These are phyloP conservation scores for Trachelus iudaicus DNA, from an alignment of 2,888 invertebrate genomes.

Conservation along the genomic window DNA sequence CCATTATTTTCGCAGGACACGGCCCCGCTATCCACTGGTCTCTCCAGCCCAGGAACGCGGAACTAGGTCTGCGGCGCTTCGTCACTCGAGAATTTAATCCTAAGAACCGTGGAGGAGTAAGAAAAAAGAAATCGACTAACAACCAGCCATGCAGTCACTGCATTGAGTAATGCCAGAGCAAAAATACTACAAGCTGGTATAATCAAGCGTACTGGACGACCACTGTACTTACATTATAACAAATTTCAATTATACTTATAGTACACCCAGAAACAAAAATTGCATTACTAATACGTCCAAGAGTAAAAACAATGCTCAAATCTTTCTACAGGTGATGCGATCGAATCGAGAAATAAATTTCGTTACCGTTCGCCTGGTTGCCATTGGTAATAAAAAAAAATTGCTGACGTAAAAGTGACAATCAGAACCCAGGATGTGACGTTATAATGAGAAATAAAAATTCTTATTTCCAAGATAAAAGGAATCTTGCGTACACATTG, in stretches of 20 bases:
- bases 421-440: conserved; percentile 16
- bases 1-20: not conserved
- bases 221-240: not conserved
- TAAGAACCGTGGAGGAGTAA: not conserved
- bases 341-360: no score
- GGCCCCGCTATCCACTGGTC: not conserved
- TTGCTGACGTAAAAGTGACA: conserved; percentile 23
- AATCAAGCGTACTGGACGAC: not conserved
- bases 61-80: not conserved
- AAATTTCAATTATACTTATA: not conserved
- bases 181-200: not conserved
- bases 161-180: not conserved
- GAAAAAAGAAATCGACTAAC: not conserved
- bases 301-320: no score
- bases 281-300: not conserved
- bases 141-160: not conserved
- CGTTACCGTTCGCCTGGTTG: no score
- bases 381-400: conserved; percentile 5
- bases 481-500: not conserved
- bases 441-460: no score
- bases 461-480: no score
- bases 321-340: no score
- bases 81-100: not conserved
- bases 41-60: not conserved
- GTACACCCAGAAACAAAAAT: not conserved